Evolutionary conservation across 2,113 vertebrate species (phyloP), one percentile per base, ranked within the genome.

Genomic region (Atlantisia rogersi): DNA sequence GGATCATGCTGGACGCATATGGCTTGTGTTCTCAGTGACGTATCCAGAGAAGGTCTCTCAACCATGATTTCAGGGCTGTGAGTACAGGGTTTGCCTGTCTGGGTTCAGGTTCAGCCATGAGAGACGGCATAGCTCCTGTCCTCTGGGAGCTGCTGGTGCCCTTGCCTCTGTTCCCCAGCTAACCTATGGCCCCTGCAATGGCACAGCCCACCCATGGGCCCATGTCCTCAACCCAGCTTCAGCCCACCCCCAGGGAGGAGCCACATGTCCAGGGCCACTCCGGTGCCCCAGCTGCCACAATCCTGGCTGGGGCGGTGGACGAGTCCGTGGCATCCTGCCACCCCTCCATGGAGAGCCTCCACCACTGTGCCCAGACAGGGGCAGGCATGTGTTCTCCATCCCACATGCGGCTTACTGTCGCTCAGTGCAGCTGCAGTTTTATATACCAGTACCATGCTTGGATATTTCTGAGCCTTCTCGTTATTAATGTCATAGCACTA

Each of bases 311-410:
- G 18, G 15, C 1, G 2, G 31, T 9, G 31, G 81, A 81, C 0
- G 0, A 32, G 24, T 46, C 7, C 18, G 26, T 15, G 56, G 16
- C 79, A 48, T 25, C 71, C 76, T 42, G 40, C 3, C 2, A 14
- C 29, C 8, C 26, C 58, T 76, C 68, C 22, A 7, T 1, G 18
- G 26, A 22, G 15, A 78, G 3, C 5, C 17, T 29, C 31, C 0
- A 0, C 19, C 0, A 0, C 65, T 52, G 69, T 25, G 25, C 16
- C 63, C 69, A 6, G 20, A 20, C 39, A 40, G 1, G 15, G 62
- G 10, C 64, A 40, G 19, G 25, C 4, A 0, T 1, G 0, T 16
- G 60, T 55, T 56, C n/a, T 62, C 65, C 31, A 67, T 11, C 56
- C 53, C 59, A 58, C 4, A 2, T 3, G 3, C 55, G 62, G 26